phyloP scores from a whole-genome alignment of 2,888 invertebrate genomes.

The Mantis religiosa region DNA sequence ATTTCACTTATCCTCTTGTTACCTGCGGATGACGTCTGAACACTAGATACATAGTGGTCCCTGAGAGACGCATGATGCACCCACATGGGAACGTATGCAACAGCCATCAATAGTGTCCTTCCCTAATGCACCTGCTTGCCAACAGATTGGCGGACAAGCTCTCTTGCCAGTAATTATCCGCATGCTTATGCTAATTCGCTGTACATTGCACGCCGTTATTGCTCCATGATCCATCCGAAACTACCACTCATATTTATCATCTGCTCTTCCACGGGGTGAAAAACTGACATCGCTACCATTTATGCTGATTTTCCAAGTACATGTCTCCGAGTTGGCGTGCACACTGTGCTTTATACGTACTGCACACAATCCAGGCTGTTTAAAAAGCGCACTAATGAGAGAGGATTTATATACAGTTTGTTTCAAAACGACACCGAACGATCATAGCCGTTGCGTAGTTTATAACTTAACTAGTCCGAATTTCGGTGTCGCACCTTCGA shows the following conservation, averaged over 20 bases:
- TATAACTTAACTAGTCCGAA: no score
- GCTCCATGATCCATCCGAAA: background rate
- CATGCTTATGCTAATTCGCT: background rate
- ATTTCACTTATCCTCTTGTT: no score
- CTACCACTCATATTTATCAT: background rate
- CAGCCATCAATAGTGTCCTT: background rate
- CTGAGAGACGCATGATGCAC: background rate
- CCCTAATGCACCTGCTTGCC: background rate
- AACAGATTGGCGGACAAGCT: background rate
- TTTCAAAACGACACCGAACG: no score
- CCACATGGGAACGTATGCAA: background rate
- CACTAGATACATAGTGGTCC: background rate
- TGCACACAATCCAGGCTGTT: no score
- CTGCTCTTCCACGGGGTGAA: background rate
- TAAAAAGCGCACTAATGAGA: no score
- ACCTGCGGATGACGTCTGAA: no score
- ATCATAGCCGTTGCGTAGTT: no score
- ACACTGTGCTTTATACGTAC: no score
- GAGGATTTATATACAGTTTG: no score
- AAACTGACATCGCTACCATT: background rate
- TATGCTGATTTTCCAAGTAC: no score
- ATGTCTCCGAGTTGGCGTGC: no score
- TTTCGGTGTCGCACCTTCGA: no score
- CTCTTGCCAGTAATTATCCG: background rate
- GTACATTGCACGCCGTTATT: background rate